phyloP scores from a whole-genome alignment of 2,113 vertebrate genomes.

The Miniopterus natalensis region DNA sequence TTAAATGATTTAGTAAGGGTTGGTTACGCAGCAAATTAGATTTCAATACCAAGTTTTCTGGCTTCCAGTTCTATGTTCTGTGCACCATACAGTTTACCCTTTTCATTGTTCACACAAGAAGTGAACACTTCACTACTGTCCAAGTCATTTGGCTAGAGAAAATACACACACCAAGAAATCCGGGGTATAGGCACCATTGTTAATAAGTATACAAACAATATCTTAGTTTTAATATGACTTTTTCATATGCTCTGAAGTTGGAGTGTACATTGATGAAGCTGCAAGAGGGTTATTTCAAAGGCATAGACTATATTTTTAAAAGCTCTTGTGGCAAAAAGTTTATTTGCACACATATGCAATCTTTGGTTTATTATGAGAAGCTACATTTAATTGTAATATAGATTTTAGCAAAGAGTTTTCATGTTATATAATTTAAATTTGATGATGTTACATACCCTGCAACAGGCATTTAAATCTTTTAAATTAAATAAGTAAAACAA shows the following conservation, averaged over 20 bases:
- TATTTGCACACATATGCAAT: neutral
- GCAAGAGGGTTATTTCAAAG: neutral
- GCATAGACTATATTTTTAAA: neutral
- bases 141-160: neutral
- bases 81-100: neutral
- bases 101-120: neutral
- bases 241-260: neutral
- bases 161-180: neutral
- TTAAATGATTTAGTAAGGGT: neutral
- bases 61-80: neutral
- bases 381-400: neutral
- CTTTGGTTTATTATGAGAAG: neutral
- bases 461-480: neutral
- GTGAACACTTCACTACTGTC: neutral
- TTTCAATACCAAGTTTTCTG: conserved; percentile 1
- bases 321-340: neutral
- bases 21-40: neutral
- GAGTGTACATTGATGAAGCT: neutral
- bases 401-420: neutral
- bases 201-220: neutral
- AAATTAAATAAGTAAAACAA: neutral
- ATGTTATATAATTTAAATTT: neutral
- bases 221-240: neutral
- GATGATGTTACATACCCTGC: neutral
- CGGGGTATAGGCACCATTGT: neutral